phyloP scores from a whole-genome alignment of 2,113 vertebrate genomes.

The Boulengeromyrus knoepffleri region DNA sequence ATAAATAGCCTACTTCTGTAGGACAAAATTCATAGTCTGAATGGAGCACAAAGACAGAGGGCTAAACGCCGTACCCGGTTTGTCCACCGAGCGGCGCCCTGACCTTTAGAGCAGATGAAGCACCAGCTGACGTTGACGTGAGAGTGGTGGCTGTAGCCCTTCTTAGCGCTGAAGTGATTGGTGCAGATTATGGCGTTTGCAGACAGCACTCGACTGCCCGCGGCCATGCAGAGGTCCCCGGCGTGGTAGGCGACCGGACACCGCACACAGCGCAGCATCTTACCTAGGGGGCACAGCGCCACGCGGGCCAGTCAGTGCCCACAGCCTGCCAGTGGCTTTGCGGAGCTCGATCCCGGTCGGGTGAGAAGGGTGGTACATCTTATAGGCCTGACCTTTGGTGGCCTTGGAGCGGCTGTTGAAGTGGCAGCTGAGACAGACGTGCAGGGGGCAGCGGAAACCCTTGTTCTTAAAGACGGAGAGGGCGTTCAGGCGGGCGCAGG shows the following conservation, averaged over 20 bases:
- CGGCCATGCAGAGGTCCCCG: slow-evolving; percentile 83
- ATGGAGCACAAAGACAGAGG: background rate
- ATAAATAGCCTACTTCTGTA: background rate
- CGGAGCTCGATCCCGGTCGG: background rate
- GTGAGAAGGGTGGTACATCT: background rate
- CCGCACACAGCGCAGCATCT: slow-evolving; percentile 88
- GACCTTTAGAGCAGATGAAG: slow-evolving; percentile 97
- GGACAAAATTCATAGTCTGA: background rate
- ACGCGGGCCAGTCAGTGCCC: background rate
- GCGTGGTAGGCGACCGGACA: slow-evolving; percentile 88
- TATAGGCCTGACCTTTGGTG: slow-evolving; percentile 71
- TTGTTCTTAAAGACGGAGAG: slow-evolving; percentile 84
- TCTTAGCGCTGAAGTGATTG: slow-evolving; percentile 82
- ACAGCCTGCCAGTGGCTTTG: background rate
- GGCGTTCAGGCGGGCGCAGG: slow-evolving; percentile 72
- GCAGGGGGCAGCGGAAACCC: slow-evolving; percentile 90
- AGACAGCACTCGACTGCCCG: slow-evolving; percentile 78
- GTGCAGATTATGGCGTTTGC: slow-evolving; percentile 83
- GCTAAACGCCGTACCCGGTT: background rate
- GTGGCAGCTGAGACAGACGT: slow-evolving; percentile 85
- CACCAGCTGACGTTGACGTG: slow-evolving; percentile 99
- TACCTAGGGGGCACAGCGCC: slow-evolving; percentile 22
- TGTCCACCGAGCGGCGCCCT: background rate
- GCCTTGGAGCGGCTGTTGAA: slow-evolving; percentile 71
- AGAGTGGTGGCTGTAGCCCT: slow-evolving; percentile 84